Conservation (phyloP, 2,797 vertebrate species). For the Pangasius krempfi region DNA sequence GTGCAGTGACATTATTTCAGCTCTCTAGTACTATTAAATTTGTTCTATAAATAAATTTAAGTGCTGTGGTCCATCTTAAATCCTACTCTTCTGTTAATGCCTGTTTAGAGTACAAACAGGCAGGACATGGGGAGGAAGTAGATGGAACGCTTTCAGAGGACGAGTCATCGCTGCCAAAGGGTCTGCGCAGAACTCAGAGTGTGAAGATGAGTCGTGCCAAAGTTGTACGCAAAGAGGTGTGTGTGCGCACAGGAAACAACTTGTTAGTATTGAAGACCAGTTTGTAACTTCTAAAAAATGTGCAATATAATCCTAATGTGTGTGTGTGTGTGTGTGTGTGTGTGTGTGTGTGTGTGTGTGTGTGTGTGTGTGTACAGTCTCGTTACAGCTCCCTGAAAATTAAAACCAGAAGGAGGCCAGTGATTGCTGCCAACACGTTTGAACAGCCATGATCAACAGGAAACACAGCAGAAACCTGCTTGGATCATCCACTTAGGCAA, state of each 20-base stretch:
- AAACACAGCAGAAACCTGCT: not conserved
- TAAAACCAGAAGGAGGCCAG: constrained; percentile 80
- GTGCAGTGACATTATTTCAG: not conserved
- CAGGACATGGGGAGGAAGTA: constrained; percentile 77
- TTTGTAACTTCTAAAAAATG: not conserved
- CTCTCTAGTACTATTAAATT: not conserved
- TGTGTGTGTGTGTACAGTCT: constrained; percentile 65
- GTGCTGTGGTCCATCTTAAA: not conserved
- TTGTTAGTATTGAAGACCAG: not conserved
- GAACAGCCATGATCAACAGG: constrained; percentile 53
- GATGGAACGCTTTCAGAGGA: constrained; percentile 80
- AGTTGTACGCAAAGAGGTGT: constrained; percentile 80
- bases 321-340: not conserved
- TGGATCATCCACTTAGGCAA: not conserved
- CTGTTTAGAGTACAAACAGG: constrained; percentile 69
- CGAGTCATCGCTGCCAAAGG: constrained; percentile 76
- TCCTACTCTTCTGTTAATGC: constrained; percentile 49
- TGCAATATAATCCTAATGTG: not conserved
- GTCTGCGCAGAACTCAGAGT: constrained; percentile 83
- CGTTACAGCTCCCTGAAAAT: constrained; percentile 85
- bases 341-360: constrained; percentile 26
- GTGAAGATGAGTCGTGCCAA: constrained; percentile 82
- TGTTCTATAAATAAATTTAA: not conserved
- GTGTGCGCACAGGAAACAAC: constrained; percentile 11
- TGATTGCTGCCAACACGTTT: constrained; percentile 70